phyloP scores from a whole-genome alignment of 2,888 invertebrate genomes.

The Girardia tigrina region DNA sequence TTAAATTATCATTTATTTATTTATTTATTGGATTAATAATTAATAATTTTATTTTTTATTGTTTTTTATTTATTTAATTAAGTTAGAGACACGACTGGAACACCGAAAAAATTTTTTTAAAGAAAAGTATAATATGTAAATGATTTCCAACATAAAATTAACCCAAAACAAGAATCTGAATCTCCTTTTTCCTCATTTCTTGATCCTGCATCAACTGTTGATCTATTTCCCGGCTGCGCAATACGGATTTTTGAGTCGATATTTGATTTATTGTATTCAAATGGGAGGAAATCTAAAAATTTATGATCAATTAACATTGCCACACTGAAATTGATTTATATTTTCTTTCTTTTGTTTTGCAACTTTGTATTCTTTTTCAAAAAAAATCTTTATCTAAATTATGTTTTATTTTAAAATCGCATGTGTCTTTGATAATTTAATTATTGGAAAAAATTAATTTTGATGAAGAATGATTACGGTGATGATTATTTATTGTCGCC shows the following conservation, averaged over 20 bases:
- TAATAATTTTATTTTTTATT: no score
- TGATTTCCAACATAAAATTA: background rate
- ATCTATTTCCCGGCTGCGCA: constrained; percentile 19
- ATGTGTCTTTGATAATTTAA: no score
- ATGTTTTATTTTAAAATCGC: background rate
- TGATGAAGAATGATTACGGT: no score
- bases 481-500: no score
- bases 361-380: background rate
- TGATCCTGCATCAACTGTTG: constrained; percentile 10
- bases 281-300: constrained; percentile 23
- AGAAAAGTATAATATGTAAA: no score
- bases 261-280: constrained; percentile 20
- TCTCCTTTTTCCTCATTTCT: background rate
- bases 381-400: background rate
- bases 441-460: no score
- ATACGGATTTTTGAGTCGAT: constrained; percentile 17
- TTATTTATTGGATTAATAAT: no score
- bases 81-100: no score
- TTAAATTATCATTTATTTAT: no score
- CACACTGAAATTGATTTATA: constrained; percentile 6
- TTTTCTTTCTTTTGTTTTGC: background rate
- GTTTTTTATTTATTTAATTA: no score
- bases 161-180: background rate
- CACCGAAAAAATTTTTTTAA: no score
- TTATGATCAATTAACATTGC: constrained; percentile 23